A percentile compares a stretch with the other conserved stretches of the same genome.
Evolutionary conservation across 2,888 invertebrate genomes (phyloP).

Genomic region (Creontiades dilutus): DNA sequence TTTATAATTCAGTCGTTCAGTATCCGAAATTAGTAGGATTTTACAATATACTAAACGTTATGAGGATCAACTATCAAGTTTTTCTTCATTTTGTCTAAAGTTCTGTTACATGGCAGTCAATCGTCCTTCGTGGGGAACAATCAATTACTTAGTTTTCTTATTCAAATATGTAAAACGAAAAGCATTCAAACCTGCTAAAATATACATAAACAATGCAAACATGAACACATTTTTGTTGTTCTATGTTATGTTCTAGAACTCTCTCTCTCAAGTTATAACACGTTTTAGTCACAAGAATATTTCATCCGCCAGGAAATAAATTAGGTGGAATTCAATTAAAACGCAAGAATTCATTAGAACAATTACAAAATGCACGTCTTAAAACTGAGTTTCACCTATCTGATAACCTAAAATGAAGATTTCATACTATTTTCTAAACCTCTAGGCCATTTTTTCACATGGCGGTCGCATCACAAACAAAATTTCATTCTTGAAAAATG

Average conservation of each 20-base stretch:
- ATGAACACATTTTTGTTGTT: neutral
- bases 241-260: no score
- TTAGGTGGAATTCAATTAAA: neutral
- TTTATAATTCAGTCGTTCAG: no score
- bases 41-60: no score
- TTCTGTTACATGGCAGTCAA: no score
- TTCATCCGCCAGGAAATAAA: neutral
- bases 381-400: neutral
- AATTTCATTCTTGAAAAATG: neutral
- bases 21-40: no score
- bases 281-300: neutral
- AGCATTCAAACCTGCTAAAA: neutral
- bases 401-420: neutral
- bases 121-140: no score
- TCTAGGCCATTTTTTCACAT: neutral
- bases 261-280: neutral
- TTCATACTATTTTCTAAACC: neutral
- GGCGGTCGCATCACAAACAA: neutral
- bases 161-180: no score
- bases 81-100: no score
- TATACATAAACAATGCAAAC: neutral
- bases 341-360: neutral
- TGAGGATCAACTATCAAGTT: no score
- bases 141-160: no score
- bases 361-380: neutral